These are phyloP conservation scores for Hystrix brachyura DNA, from an alignment of 2,113 vertebrate species.

Conservation along the genomic window DNA sequence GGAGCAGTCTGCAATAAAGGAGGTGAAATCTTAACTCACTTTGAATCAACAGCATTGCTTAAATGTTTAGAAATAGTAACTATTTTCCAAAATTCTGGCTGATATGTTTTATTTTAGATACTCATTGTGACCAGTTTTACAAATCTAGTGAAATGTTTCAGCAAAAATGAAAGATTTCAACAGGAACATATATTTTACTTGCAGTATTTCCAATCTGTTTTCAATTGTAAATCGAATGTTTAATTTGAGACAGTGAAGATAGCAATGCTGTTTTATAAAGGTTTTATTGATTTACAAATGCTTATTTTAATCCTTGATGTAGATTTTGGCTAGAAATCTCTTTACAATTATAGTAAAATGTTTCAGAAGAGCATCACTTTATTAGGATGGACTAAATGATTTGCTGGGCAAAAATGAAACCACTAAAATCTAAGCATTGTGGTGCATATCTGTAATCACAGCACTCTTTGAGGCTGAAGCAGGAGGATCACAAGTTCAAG, in stretches of 20 bases:
- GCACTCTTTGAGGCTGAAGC: too few species aligned
- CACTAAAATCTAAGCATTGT: background rate
- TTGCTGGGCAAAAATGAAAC: conserved; percentile 12
- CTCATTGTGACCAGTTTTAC: background rate
- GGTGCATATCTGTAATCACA: background rate
- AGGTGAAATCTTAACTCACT: background rate
- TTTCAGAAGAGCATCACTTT: background rate
- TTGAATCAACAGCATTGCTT: conserved; percentile 57
- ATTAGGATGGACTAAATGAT: background rate
- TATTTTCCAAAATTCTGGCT: conserved; percentile 13
- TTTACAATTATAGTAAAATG: conserved; percentile 15
- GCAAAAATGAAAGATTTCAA: conserved; percentile 35
- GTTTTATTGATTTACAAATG: background rate
- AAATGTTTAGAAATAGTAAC: conserved; percentile 42
- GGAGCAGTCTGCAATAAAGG: background rate
- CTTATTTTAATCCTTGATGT: background rate
- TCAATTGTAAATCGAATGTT: background rate
- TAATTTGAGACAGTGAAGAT: background rate
- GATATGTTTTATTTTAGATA: background rate
- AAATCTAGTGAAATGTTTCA: background rate
- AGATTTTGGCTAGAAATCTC: conserved; percentile 12
- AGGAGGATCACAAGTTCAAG: background rate
- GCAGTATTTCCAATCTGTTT: background rate
- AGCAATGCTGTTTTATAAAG: background rate
- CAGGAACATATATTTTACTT: conserved; percentile 24